Base-by-base conservation (phyloP, 2,113 vertebrate genomes). In the Etia nguti region DNA sequence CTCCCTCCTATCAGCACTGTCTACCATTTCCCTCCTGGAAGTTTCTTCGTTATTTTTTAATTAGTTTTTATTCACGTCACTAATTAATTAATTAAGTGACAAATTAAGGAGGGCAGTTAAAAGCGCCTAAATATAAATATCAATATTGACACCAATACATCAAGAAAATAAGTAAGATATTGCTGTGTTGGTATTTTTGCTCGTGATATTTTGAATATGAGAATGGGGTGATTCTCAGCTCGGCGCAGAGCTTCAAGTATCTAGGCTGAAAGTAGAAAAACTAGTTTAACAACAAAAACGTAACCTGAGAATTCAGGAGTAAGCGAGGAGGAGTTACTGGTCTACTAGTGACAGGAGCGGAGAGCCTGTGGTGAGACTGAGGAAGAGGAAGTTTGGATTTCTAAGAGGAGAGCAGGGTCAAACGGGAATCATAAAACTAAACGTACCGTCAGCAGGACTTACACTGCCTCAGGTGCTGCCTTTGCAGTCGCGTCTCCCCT, bases 261-360 rank as follows among this genome's bases (percentile, higher is more conserved):
- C 46, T 50, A 50, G 13, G 10, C 26, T 60, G 2, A 22, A 62
- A 56, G 24, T 3, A 38, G 8, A 31, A 43, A 84, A 70, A 10
- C 46, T 8, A 29, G 43, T 50, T 10, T 41, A 68, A 68, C 38
- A 38, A 20, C 24, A 87, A 36, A 86, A 73, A 50, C 3, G 48
- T 26, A 6, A 80, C 15, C 79, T 34, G 18, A 82, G 18, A 85
- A 50, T 79, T 10, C 29, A 24, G 24, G 70, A 50, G 43, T 29
- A 48, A 0, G 0, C 2, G 20, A 68, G 34, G 1, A 50, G 16
- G 16, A 50, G 70, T 75, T 50, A 68, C 7, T 8, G 7, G 16
- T 24, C 54, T 88, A 88, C 83, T 6, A 50, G 11, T 18, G 22
- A 62, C 12, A 57, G 6, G 16, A 52, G 24, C 75, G 50, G 41